These are phyloP conservation scores for Nyctalus aviator DNA, from an alignment of 2,797 vertebrate genomes.

Conservation along the genomic window DNA sequence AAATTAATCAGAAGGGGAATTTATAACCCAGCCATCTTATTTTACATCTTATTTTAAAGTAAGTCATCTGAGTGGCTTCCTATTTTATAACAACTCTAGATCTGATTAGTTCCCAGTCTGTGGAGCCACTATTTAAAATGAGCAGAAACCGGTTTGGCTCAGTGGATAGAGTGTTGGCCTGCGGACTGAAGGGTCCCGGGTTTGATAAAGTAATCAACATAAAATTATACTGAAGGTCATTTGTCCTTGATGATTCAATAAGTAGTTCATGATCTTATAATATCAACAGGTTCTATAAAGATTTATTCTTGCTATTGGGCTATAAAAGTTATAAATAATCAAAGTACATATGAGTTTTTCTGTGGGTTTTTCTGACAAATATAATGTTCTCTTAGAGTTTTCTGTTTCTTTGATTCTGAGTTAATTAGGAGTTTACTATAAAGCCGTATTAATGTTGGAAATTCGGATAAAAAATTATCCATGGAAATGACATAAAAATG, in stretches of 20 bases:
- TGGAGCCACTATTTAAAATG: background rate
- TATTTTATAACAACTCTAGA: background rate
- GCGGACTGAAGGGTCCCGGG: too few relatives aligned
- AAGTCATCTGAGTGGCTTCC: background rate
- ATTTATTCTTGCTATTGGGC: background rate
- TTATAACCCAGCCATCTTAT: background rate
- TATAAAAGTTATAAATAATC: background rate
- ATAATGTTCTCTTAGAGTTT: constrained; percentile 29
- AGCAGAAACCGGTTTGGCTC: too few relatives aligned
- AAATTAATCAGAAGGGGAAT: background rate
- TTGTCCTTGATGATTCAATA: constrained; percentile 1
- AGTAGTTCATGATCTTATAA: too few relatives aligned
- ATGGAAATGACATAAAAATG: background rate
- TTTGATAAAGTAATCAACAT: background rate
- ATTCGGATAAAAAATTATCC: background rate
- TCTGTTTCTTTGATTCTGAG: constrained; percentile 32
- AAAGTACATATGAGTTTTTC: background rate
- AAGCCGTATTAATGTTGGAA: background rate
- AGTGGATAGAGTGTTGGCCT: too few relatives aligned
- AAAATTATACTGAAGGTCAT: constrained; percentile 18
- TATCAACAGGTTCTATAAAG: background rate
- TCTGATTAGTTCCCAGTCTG: background rate
- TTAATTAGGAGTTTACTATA: constrained; percentile 32
- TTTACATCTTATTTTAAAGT: background rate
- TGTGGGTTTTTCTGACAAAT: constrained; percentile 34